These are phyloP conservation scores for Platorchestia sp. DNA, from an alignment of 1,140 invertebrate genomes.

Conservation along the genomic window DNA sequence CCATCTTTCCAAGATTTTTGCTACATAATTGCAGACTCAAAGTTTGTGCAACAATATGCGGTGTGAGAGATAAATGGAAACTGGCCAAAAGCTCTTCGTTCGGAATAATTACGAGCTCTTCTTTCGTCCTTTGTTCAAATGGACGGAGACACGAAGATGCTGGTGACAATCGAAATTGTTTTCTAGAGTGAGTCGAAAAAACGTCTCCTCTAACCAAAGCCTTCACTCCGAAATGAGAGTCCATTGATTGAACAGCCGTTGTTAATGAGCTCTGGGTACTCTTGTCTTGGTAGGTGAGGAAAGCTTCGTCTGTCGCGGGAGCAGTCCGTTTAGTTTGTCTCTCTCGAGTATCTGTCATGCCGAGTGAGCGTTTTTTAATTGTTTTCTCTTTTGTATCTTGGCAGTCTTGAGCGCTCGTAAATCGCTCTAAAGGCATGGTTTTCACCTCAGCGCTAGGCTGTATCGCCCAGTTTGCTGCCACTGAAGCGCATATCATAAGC, in stretches of 20 bases:
- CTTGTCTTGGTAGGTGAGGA: neutral
- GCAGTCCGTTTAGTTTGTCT: neutral
- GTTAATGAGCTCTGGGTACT: neutral
- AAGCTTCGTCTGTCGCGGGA: neutral
- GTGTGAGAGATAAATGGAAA: neutral
- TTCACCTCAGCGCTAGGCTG: neutral
- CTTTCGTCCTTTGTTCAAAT: neutral
- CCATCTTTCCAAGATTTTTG: neutral
- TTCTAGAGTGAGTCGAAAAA: neutral
- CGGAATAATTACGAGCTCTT: neutral
- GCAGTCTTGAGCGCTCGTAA: neutral
- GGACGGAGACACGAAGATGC: neutral
- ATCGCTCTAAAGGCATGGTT: neutral
- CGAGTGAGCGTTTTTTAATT: neutral
- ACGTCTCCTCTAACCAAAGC: neutral
- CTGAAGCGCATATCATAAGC: conserved; percentile 7
- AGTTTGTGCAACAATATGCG: neutral
- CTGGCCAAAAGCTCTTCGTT: neutral
- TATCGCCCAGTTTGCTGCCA: neutral
- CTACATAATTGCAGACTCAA: neutral
- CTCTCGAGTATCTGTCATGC: neutral
- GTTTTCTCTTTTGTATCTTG: neutral
- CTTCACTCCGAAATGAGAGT: neutral
- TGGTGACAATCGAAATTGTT: neutral
- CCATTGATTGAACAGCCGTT: neutral